phyloP scores from a whole-genome alignment of 2,113 vertebrate species.

The Cyprichromis sp. region DNA sequence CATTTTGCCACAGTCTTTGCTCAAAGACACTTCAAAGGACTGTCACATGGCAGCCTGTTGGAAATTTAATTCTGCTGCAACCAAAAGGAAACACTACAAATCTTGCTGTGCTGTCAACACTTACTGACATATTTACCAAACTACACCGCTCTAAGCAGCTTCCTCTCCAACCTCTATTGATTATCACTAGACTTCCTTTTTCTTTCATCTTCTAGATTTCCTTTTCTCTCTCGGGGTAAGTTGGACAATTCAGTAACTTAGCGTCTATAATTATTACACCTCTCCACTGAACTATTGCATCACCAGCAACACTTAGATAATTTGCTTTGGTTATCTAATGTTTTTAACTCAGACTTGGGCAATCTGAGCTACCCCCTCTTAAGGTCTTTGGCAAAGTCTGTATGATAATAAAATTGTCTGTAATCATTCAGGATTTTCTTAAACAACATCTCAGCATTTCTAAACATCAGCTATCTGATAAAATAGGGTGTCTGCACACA shows the following conservation, averaged over 20 bases:
- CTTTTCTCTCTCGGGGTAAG: background rate
- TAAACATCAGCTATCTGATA: background rate
- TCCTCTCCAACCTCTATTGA: background rate
- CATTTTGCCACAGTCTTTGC: background rate
- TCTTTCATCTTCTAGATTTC: slow-evolving; percentile 1
- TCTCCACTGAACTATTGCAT: slow-evolving; percentile 18
- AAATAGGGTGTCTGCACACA: background rate
- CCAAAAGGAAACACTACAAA: background rate
- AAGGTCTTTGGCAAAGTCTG: background rate
- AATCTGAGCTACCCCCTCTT: background rate
- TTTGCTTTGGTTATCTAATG: background rate
- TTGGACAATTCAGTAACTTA: background rate
- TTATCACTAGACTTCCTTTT: slow-evolving; percentile 2
- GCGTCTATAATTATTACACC: slow-evolving; percentile 1
- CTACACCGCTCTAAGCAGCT: background rate
- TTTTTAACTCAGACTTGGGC: background rate
- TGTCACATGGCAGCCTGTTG: background rate
- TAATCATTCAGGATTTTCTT: background rate
- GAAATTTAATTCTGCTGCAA: background rate
- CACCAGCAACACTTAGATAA: background rate
- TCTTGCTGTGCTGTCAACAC: background rate
- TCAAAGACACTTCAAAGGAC: background rate
- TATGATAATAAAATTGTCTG: background rate
- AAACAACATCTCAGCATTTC: background rate
- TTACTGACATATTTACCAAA: background rate